Base-by-base conservation (phyloP, 2,797 vertebrate species). In the Ciconia nigra region DNA sequence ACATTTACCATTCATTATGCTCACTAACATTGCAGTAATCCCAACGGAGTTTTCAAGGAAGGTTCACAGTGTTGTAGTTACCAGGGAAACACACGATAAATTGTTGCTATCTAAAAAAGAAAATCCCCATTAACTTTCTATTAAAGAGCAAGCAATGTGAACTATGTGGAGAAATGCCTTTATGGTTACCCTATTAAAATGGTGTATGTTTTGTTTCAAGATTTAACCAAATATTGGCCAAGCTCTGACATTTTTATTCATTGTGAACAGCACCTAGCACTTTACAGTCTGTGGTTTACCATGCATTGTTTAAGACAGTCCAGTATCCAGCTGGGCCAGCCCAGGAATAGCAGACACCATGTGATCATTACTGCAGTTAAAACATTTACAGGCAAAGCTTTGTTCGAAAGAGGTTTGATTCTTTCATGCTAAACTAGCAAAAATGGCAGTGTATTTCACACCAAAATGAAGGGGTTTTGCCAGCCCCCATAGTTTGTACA, bases 1-100 rank as follows among this genome's bases (percentile, higher is more conserved):
- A 74, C 63, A 91, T 85, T 96, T 96, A 90, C 77, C 76, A 85
- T 89, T 93, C 89, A 85, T 95, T 92, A 95, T 42, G 65, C 90
- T 94, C 91, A 84, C 52, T 95, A 95, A 92, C 81, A 91, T 91
- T 83, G 49, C 92, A 87, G 80, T 62, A 95, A 95, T 95, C 93
- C 96, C 95, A 83, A 42, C 0, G 25, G 93, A 88, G 87, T 94
- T 96, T 94, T 83, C 94, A 87, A 52, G 72, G 89, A 93, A 91
- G 82, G 94, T 89, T 97, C 93, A 84, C 0, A 0, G 82, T 88
- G 62, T 79, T 91, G 87, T 81, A 90, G 93, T 97, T 97, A 91
- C 96, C 89, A 90, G 31, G 96, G 93, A 93, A 97, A 97, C 95
- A 92, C 83, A 86, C 35, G 52, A 95, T 94, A 95, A 95, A 96